A percentile compares a stretch with the other conserved stretches of the same genome.
Evolutionary conservation across 2,797 vertebrate species (phyloP).

Genomic region (Pseudochirops cupreus): DNA sequence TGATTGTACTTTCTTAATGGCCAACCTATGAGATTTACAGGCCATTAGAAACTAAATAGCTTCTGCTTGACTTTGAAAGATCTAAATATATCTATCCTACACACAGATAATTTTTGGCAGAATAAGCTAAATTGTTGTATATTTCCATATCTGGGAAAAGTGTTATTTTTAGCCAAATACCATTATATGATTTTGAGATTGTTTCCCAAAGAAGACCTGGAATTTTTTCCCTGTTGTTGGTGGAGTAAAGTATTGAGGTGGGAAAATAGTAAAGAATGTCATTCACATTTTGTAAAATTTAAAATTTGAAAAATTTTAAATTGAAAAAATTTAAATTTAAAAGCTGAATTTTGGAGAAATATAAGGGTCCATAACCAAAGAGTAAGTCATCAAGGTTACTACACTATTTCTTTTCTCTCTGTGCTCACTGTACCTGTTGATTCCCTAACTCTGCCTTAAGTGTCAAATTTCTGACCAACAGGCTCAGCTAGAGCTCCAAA

Average conservation of each 20-base stretch:
- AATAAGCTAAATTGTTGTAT: constrained; percentile 78
- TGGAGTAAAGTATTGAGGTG: constrained; percentile 49
- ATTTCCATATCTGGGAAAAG: constrained; percentile 80
- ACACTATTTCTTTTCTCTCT: no score
- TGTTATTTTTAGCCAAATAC: constrained; percentile 78
- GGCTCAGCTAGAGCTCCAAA: no score
- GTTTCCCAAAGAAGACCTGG: constrained; percentile 66
- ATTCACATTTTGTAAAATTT: no score
- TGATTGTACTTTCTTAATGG: background rate
- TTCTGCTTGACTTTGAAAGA: constrained; percentile 66
- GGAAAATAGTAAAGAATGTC: background rate
- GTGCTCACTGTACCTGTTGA: no score
- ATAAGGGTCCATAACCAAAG: no score
- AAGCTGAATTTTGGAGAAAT: no score
- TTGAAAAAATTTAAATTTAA: no score
- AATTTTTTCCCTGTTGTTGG: constrained; percentile 56
- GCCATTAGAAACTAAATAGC: constrained; percentile 64
- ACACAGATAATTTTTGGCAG: constrained; percentile 72
- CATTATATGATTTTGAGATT: constrained; percentile 65
- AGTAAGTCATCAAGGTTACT: no score
- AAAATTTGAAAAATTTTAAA: no score
- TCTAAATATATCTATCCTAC: constrained; percentile 72
- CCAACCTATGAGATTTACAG: constrained; percentile 57
- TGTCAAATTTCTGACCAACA: no score
- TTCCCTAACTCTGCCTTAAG: no score